These are phyloP conservation scores for Camponotus pennsylvanicus DNA, from an alignment of 1,140 invertebrate genomes.

Conservation along the genomic window DNA sequence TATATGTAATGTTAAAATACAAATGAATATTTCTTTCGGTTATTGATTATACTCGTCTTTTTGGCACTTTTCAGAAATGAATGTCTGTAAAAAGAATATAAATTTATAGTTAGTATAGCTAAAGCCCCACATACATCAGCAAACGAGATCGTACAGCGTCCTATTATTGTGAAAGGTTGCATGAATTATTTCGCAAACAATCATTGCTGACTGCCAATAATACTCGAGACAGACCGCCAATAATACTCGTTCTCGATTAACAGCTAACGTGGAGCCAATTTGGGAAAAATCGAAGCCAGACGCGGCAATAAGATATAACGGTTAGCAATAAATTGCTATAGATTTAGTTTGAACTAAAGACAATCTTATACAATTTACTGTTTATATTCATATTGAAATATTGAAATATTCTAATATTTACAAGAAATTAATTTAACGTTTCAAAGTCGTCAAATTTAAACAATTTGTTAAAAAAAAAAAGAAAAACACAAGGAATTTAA, in stretches of 20 bases:
- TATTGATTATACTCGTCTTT: not conserved
- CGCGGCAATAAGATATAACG: conserved; percentile 47
- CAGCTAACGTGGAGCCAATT: conserved; percentile 53
- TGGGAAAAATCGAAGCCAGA: conserved; percentile 66
- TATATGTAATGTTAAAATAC: not conserved
- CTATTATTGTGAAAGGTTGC: conserved; percentile 60
- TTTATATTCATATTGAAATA: not conserved
- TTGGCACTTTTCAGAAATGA: not conserved
- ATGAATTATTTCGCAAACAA: conserved; percentile 59
- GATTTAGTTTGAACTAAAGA: not conserved
- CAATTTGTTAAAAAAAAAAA: not conserved
- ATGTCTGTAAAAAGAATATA: not conserved
- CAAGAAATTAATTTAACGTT: not conserved
- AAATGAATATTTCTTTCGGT: not conserved
- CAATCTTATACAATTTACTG: not conserved
- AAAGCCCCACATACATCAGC: not conserved
- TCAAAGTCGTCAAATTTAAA: not conserved
- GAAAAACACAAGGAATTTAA: not conserved
- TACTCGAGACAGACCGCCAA: conserved; percentile 47
- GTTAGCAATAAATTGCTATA: conserved; percentile 36
- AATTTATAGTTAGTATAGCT: conserved; percentile 43
- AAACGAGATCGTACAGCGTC: conserved; percentile 12
- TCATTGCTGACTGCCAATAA: conserved; percentile 54
- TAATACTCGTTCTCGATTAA: conserved; percentile 60
- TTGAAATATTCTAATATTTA: not conserved